These are phyloP conservation scores for Chelonia mydas DNA, from an alignment of 2,797 vertebrate genomes.

Conservation along the genomic window DNA sequence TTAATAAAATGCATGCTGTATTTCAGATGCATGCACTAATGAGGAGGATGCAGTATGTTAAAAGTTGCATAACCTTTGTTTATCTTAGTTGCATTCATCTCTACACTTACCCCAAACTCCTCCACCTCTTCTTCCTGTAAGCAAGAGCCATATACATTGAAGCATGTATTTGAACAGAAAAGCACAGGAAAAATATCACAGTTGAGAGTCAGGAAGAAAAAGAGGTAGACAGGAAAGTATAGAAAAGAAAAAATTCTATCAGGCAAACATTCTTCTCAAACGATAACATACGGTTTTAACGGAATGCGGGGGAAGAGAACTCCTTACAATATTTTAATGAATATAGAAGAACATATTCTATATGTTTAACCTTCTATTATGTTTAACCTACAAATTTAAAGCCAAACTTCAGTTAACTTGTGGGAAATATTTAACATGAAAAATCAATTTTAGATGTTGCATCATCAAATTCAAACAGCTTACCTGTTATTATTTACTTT, in stretches of 20 bases:
- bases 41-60: conserved; percentile 85
- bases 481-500: not conserved
- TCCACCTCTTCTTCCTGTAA: conserved; percentile 99
- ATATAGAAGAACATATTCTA: conserved; percentile 45
- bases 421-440: no score
- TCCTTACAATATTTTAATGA: conserved; percentile 30
- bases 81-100: conserved; percentile 81
- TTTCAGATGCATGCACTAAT: conserved; percentile 82
- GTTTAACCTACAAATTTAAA: not conserved
- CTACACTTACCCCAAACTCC: conserved; percentile 99
- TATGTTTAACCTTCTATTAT: not conserved
- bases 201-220: conserved; percentile 81
- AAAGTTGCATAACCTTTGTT: conserved; percentile 78
- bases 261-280: conserved; percentile 75
- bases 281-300: conserved; percentile 71
- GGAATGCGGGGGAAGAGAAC: conserved; percentile 60
- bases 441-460: not conserved
- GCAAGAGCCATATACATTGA: conserved; percentile 97
- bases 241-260: conserved; percentile 78
- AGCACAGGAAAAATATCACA: conserved; percentile 86
- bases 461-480: not conserved
- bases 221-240: conserved; percentile 81
- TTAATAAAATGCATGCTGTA: conserved; percentile 85
- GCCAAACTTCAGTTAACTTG: not conserved
- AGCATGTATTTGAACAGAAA: conserved; percentile 91